Percentiles rank a stretch among this genome's conserved stretches.
Evolutionary conservation across 2,797 vertebrate genomes (phyloP).

Genomic region (Mormyrus hasselquistii): DNA sequence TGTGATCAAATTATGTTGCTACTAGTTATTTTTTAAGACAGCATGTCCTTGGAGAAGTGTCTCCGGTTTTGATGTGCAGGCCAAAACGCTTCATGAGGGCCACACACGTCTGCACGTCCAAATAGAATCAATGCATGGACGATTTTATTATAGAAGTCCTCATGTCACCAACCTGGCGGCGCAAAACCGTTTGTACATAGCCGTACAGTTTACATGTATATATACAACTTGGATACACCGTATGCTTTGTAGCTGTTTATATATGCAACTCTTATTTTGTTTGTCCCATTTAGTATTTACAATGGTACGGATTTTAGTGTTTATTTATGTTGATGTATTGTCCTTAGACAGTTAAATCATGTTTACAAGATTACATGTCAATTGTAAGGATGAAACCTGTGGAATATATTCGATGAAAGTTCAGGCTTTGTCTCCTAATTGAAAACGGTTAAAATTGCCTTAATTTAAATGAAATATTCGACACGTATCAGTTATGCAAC

Average conservation of each 20-base stretch:
- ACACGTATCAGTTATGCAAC: slow-evolving; percentile 52
- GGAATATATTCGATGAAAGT: slow-evolving; percentile 12
- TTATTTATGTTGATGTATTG: slow-evolving; percentile 15
- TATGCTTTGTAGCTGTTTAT: slow-evolving; percentile 13
- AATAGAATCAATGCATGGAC: not conserved
- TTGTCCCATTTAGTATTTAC: slow-evolving; percentile 6
- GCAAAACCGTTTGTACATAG: slow-evolving; percentile 7
- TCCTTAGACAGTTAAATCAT: not conserved
- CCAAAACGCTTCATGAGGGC: not conserved
- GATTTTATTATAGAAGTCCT: not conserved
- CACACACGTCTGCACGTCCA: slow-evolving; percentile 7
- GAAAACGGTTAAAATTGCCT: slow-evolving; percentile 39
- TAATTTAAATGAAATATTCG: slow-evolving; percentile 44
- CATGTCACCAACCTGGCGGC: not conserved
- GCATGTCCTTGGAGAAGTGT: not conserved
- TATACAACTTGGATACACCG: not conserved
- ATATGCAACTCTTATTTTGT: slow-evolving; percentile 11
- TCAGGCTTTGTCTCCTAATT: slow-evolving; percentile 20
- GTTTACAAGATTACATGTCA: slow-evolving; percentile 12
- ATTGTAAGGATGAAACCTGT: slow-evolving; percentile 16
- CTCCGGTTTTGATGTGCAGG: not conserved
- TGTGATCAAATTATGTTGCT: slow-evolving; percentile 1
- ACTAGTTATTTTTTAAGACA: not conserved
- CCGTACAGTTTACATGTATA: slow-evolving; percentile 25
- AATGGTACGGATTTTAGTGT: slow-evolving; percentile 11